Conservation (phyloP, 2,888 invertebrate genomes). For the Polymixis flavicincta region DNA sequence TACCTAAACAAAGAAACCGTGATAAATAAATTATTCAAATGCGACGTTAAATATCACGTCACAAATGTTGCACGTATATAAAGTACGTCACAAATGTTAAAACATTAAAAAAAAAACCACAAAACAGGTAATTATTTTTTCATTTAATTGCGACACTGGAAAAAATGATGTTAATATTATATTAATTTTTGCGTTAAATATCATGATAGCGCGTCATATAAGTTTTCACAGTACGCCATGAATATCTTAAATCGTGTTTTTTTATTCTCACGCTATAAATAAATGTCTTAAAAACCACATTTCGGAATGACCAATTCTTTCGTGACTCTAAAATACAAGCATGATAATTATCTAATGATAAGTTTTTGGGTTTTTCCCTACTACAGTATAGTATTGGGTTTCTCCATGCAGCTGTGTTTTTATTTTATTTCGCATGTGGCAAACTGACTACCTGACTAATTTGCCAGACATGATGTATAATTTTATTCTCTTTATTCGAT, state of each 20-base stretch:
- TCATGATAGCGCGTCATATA: not conserved
- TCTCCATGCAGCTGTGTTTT: not conserved
- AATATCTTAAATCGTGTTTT: not conserved
- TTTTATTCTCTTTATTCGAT: not conserved
- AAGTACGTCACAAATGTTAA: too few species aligned
- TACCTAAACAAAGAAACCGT: not conserved
- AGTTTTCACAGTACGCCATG: not conserved
- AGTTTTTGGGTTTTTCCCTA: slow-evolving; percentile 12
- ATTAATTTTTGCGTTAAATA: too few species aligned
- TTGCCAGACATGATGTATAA: not conserved
- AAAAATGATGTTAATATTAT: too few species aligned
- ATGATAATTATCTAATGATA: too few species aligned
- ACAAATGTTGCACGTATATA: too few species aligned
- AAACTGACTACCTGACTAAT: not conserved
- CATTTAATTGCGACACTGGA: too few species aligned
- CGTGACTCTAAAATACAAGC: not conserved
- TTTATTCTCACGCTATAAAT: not conserved
- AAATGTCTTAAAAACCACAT: not conserved
- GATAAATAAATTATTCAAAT: not conserved
- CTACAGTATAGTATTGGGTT: slow-evolving; percentile 26
- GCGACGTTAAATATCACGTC: not conserved
- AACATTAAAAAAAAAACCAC: too few species aligned
- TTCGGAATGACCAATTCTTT: not conserved
- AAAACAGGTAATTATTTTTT: too few species aligned
- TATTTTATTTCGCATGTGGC: not conserved